phyloP scores from a whole-genome alignment of 2,888 invertebrate species.

The Physocephala rufipes region DNA sequence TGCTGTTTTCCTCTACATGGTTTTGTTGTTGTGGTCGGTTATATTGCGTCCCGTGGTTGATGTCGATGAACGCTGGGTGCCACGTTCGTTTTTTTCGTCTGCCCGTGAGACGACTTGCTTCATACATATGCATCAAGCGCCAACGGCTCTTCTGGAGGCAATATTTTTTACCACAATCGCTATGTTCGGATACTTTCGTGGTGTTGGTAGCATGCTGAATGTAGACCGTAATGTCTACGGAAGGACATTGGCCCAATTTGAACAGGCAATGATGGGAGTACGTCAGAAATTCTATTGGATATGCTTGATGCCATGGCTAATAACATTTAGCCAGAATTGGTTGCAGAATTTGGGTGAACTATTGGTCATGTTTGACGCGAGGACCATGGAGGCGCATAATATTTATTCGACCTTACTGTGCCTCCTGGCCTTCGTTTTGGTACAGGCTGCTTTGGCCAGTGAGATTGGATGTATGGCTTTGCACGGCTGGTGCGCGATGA shows the following conservation, averaged over 20 bases:
- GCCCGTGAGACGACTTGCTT: slow-evolving; percentile 42
- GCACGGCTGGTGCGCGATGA: slow-evolving; percentile 50
- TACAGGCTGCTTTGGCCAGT: slow-evolving; percentile 46
- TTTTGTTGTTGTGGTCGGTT: slow-evolving; percentile 47
- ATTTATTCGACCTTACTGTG: slow-evolving; percentile 40
- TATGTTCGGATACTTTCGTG: slow-evolving; percentile 46
- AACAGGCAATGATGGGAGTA: slow-evolving; percentile 48
- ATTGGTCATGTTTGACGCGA: slow-evolving; percentile 41
- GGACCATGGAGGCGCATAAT: slow-evolving; percentile 44
- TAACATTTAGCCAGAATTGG: slow-evolving; percentile 49
- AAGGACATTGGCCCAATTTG: slow-evolving; percentile 42
- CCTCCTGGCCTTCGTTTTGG: slow-evolving; percentile 40
- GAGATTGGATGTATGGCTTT: slow-evolving; percentile 48
- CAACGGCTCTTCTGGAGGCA: slow-evolving; percentile 44
- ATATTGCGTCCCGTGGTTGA: slow-evolving; percentile 43
- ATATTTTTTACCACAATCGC: slow-evolving; percentile 47
- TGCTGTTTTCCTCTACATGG: neutral
- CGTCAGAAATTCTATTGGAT: slow-evolving; percentile 49
- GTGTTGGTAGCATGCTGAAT: slow-evolving; percentile 34
- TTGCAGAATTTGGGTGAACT: slow-evolving; percentile 45
- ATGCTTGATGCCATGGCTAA: slow-evolving; percentile 50
- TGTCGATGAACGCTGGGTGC: slow-evolving; percentile 44
- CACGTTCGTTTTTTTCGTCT: slow-evolving; percentile 47
- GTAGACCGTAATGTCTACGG: slow-evolving; percentile 40
- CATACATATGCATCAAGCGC: slow-evolving; percentile 43